These are phyloP conservation scores for Florisuga fusca DNA, from an alignment of 2,797 vertebrate species.

Conservation along the genomic window DNA sequence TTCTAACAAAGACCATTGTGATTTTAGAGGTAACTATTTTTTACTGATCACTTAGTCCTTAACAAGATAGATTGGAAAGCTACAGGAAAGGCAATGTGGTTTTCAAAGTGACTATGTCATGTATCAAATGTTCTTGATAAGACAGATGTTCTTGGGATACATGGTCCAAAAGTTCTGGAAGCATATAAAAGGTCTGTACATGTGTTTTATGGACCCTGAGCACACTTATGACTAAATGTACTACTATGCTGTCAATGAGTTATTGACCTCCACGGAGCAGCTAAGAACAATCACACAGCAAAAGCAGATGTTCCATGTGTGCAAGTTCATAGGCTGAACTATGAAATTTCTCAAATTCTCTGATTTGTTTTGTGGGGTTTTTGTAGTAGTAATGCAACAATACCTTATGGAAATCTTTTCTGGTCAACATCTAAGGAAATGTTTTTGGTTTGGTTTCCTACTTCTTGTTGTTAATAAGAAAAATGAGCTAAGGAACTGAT, in stretches of 20 bases:
- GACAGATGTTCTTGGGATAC: background rate
- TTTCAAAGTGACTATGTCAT: background rate
- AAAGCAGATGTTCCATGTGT: slow-evolving; percentile 25
- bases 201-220: slow-evolving; percentile 37
- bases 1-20: background rate
- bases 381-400: background rate
- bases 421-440: background rate
- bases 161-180: slow-evolving; percentile 41
- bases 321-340: background rate
- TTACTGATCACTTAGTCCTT: background rate
- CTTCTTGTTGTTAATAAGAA: background rate
- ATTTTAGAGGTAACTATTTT: background rate
- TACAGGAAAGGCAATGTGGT: background rate
- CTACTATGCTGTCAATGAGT: slow-evolving; percentile 20
- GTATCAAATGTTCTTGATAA: background rate
- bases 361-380: background rate
- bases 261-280: slow-evolving; percentile 32
- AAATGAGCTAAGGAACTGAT: background rate
- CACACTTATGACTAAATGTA: background rate
- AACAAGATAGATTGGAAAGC: background rate
- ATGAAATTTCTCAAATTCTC: background rate
- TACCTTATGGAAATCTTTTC: background rate
- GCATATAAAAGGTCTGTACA: slow-evolving; percentile 19
- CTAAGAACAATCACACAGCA: slow-evolving; percentile 1
- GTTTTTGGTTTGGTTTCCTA: background rate